Percentiles rank a stretch among this genome's conserved stretches.
Evolutionary conservation across 2,797 vertebrate species (phyloP).

Genomic region (Morelia viridis): DNA sequence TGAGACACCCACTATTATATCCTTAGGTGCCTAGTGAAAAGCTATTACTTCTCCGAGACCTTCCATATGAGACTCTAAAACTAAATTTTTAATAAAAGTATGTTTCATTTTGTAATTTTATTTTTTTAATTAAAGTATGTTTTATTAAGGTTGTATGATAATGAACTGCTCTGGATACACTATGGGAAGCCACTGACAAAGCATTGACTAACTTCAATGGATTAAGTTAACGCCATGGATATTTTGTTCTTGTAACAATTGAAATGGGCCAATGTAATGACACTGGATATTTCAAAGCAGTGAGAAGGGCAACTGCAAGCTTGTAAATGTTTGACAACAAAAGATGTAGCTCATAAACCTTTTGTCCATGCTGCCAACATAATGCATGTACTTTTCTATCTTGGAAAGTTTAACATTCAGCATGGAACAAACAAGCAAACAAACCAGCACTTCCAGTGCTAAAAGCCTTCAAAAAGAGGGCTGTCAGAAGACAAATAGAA

Average conservation of each 20-base stretch:
- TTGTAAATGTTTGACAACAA: not conserved
- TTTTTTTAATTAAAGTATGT: too few species aligned
- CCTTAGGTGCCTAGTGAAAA: too few species aligned
- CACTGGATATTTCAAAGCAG: not conserved
- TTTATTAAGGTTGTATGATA: too few species aligned
- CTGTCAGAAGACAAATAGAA: not conserved
- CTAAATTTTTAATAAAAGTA: too few species aligned
- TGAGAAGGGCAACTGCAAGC: not conserved
- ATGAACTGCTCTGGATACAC: not conserved
- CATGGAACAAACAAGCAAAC: not conserved
- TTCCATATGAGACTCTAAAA: too few species aligned
- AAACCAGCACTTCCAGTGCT: not conserved
- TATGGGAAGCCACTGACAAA: not conserved
- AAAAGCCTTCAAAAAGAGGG: not conserved
- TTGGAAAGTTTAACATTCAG: not conserved
- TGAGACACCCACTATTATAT: too few species aligned
- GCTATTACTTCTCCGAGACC: too few species aligned
- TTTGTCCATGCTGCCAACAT: not conserved
- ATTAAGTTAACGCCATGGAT: not conserved
- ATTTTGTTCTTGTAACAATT: not conserved
- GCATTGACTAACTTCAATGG: not conserved
- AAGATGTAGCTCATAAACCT: not conserved
- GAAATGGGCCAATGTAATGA: not conserved
- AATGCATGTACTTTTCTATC: not conserved
- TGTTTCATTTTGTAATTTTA: too few species aligned